Evolutionary conservation across 2,888 invertebrate species (phyloP), one percentile per base, ranked within the genome.

Genomic region (Lamproptera curius): DNA sequence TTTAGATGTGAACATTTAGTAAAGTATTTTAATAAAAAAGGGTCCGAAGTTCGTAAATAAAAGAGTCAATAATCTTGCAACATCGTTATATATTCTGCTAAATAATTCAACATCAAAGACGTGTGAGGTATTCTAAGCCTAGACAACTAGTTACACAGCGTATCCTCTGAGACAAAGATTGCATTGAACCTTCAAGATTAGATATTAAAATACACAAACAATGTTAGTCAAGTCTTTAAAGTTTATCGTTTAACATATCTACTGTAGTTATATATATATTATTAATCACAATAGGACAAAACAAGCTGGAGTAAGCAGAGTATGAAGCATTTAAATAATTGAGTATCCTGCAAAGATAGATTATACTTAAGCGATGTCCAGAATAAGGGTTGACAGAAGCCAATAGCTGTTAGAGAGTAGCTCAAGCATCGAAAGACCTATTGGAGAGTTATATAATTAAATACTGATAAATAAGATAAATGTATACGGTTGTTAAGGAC

Each of bases 51-150:
- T 61, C 56, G 59, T 75, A 82, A 85, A 85, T 83, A 76, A 86
- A 85, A 84, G 76, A 67, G 61, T 73, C 73, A 64, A 67, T 73
- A 67, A 71, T 79, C 69, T 77, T 84, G 78, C 81, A 86, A 86
- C 86, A 83, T 76, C 74, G 66, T 78, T 74, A 81, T 86, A 85
- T 86, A 86, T 86, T 86, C 77, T 72, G 67, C 82, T 84, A 84
- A 72, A 64, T 55, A 60, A 76, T 31, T 67, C 76, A 86, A 84
- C 82, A 83, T 70, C 70, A 20, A 6, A 20, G 75, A 54, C 50
- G 62, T 56, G n/a, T 55, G 63, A 63, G 57, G 58, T 63, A 61
- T 59, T 70, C 69, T 70, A 74, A 73, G 67, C 68, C 77, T 80
- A 80, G 61, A 65, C 52, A 66, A 67, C 74, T 75, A 65, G 52